A percentile compares a stretch with the other conserved stretches of the same genome.
phyloP scores from a whole-genome alignment of 2,797 vertebrate genomes.

The Syndactyla subalaris region DNA sequence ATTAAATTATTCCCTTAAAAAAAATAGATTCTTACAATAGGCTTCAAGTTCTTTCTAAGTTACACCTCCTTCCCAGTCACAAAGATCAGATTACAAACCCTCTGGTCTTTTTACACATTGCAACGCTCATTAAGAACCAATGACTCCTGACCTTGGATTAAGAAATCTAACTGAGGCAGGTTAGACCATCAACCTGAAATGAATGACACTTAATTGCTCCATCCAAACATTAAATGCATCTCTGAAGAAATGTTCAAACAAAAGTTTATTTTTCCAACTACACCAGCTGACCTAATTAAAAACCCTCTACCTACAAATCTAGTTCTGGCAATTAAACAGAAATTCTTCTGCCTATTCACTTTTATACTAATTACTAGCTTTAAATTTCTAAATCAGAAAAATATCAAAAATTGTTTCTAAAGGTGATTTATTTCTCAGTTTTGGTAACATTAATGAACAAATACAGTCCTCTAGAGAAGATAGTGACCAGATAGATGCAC shows the following conservation, averaged over 20 bases:
- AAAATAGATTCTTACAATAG: not conserved
- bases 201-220: not conserved
- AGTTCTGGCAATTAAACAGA: not conserved
- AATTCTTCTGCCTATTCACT: not conserved
- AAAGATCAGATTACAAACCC: not conserved
- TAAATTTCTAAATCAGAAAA: not conserved
- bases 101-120: not conserved
- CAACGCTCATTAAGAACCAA: not conserved
- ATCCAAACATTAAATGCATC: not conserved
- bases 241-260: not conserved
- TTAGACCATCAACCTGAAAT: not conserved
- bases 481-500: not conserved
- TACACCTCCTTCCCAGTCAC: not conserved
- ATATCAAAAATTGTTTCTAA: not conserved
- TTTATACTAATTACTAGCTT: not conserved
- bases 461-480: not conserved
- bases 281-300: not conserved
- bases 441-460: not conserved
- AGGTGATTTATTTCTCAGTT: not conserved
- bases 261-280: not conserved
- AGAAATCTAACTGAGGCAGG: not conserved
- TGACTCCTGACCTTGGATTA: constrained; percentile 18
- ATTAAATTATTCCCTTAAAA: not conserved
- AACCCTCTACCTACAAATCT: not conserved
- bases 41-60: not conserved